Evolutionary conservation across 2,888 invertebrate species (phyloP), one percentile per base, ranked within the genome.

Genomic region (Rhamnusium bicolor): DNA sequence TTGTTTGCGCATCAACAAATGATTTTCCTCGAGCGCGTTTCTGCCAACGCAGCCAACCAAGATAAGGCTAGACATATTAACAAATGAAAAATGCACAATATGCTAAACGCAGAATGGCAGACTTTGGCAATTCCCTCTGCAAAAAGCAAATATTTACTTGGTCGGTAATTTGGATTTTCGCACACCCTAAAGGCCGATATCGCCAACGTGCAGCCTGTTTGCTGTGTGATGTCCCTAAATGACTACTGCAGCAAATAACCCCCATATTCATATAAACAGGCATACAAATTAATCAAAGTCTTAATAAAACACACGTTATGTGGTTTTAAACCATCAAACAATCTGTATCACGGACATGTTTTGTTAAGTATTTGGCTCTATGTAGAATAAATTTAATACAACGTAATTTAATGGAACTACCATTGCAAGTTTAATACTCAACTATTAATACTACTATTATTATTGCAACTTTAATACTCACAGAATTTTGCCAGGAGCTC

Each of bases 81-180:
- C 63, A 27, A 49, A 49, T 47, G 40, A 63, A 58, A 74, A 71
- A 63, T 32, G 54, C 62, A 69, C 65, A 65, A 65, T 24, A 69
- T 29, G 69, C 65, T 27, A 40, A 73, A 62, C 58, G 61, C 21
- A 21, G 58, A 66, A 32, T 14, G 65, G 46, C 47, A 72, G 69
- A 69, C 69, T 72, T 54, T 49, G 73, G 75, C 77, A 76, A 79
- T 80, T 80, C 76, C 70, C 79, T 71, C 72, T 71, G 73, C 79
- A 74, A 76, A 77, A 74, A 65, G 75, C 69, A 80, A 80, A 80
- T 80, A 80, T 80, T 80, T 77, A 71, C 78, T 46, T 19, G 75
- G 73, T 61, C 60, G 73, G 79, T 77, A 79, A 80, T 79, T 79
- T 77, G 80, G 80, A 74, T 77, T 77, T 80, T 77, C 65, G 77